Evolutionary conservation across 2,888 invertebrate species (phyloP).

Genomic region (Ormia ochracea): DNA sequence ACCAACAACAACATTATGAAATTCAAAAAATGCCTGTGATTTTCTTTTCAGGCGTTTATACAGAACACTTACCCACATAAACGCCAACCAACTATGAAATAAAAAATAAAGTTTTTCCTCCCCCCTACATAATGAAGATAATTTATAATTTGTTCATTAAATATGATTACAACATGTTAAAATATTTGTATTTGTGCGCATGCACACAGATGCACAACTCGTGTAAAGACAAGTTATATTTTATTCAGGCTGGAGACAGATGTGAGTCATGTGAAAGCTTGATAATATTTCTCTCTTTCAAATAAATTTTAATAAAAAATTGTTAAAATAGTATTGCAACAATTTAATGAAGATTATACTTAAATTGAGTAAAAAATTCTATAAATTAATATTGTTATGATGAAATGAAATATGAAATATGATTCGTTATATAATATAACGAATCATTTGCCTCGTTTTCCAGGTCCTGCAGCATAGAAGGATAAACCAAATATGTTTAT

Average conservation of each 20-base stretch:
- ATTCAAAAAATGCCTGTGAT: slow-evolving; percentile 1
- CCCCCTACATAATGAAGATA: slow-evolving; percentile 38
- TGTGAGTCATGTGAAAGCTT: background rate
- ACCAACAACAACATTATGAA: background rate
- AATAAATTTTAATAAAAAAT: background rate
- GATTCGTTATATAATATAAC: too few relatives aligned
- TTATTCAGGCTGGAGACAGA: background rate
- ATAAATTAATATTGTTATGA: too few relatives aligned
- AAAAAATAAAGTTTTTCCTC: slow-evolving; percentile 12
- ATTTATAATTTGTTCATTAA: slow-evolving; percentile 61
- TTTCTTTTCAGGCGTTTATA: slow-evolving; percentile 6
- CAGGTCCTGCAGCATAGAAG: too few relatives aligned
- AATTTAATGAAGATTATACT: too few relatives aligned
- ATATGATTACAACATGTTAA: slow-evolving; percentile 44
- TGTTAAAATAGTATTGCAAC: too few relatives aligned
- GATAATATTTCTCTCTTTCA: background rate
- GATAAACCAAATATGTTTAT: too few relatives aligned
- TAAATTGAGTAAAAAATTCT: too few relatives aligned
- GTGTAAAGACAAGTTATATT: background rate
- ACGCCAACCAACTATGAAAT: background rate
- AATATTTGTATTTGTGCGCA: background rate
- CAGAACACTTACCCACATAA: background rate
- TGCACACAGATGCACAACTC: background rate
- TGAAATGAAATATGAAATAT: too few relatives aligned
- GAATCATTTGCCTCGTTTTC: too few relatives aligned